These are phyloP conservation scores for Noctua comes DNA, from an alignment of 2,888 invertebrate genomes.

Conservation along the genomic window DNA sequence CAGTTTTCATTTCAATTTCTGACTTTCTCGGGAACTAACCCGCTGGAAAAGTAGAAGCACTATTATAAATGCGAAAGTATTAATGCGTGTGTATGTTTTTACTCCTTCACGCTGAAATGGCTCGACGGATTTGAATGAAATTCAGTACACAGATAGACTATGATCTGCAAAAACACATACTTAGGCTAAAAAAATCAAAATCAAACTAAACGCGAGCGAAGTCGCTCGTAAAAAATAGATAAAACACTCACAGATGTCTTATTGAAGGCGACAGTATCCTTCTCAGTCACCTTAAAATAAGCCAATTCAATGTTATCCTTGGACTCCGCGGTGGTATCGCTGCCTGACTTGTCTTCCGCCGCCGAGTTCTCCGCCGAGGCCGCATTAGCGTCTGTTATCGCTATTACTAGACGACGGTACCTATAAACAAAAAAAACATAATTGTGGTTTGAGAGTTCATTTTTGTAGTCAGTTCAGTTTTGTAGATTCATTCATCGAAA, in stretches of 20 bases:
- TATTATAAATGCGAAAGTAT: neutral
- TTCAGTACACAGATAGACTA: neutral
- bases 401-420: slow-evolving; percentile 88
- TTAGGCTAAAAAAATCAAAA: neutral
- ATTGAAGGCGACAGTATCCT: slow-evolving; percentile 83
- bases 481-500: neutral
- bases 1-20: too few species aligned
- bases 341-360: slow-evolving; percentile 76
- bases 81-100: neutral
- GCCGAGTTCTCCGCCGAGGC: slow-evolving; percentile 77
- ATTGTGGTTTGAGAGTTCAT: neutral
- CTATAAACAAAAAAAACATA: slow-evolving; percentile 69
- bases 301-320: slow-evolving; percentile 81
- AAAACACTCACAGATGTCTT: slow-evolving; percentile 71
- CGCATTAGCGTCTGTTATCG: slow-evolving; percentile 82
- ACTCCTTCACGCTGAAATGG: neutral
- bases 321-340: slow-evolving; percentile 72
- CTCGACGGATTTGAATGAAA: neutral
- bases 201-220: neutral
- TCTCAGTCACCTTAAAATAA: slow-evolving; percentile 81
- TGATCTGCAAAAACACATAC: neutral
- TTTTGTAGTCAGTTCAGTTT: neutral
- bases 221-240: neutral
- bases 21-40: too few species aligned
- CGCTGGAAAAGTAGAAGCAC: neutral